Conservation (phyloP, 2,113 vertebrate species). For the Romanogobio albipinnatus region DNA sequence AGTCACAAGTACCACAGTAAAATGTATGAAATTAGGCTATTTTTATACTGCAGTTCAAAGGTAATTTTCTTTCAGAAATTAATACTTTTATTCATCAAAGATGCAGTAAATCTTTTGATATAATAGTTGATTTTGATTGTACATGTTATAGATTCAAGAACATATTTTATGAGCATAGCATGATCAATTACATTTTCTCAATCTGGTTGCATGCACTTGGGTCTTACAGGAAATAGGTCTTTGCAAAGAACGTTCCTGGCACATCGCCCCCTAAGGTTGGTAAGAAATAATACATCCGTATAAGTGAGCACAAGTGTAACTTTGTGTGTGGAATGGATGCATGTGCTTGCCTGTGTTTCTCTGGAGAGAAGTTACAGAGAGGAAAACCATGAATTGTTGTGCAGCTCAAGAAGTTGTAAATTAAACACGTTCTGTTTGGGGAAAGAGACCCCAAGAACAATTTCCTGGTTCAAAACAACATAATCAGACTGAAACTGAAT, state of each 20-base stretch:
- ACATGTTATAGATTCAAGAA: not conserved
- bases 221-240: not conserved
- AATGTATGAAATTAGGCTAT: not conserved
- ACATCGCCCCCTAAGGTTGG: not conserved
- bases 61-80: not conserved
- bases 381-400: not conserved
- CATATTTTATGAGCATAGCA: not conserved
- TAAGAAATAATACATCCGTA: not conserved
- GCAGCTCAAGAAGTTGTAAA: not conserved
- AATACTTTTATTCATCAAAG: not conserved
- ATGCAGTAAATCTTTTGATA: not conserved
- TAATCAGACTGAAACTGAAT: not conserved
- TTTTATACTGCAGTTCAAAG: not conserved
- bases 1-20: not conserved
- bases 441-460: not conserved
- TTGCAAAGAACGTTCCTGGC: not conserved
- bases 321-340: not conserved
- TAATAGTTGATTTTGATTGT: not conserved
- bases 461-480: not conserved
- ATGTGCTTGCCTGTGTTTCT: not conserved
- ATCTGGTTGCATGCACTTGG: not conserved
- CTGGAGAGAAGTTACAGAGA: not conserved
- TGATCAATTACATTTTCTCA: not conserved
- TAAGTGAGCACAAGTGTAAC: not conserved
- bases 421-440: not conserved